Evolutionary conservation across 2,797 vertebrate species (phyloP).

Genomic region (Lutra lutra): DNA sequence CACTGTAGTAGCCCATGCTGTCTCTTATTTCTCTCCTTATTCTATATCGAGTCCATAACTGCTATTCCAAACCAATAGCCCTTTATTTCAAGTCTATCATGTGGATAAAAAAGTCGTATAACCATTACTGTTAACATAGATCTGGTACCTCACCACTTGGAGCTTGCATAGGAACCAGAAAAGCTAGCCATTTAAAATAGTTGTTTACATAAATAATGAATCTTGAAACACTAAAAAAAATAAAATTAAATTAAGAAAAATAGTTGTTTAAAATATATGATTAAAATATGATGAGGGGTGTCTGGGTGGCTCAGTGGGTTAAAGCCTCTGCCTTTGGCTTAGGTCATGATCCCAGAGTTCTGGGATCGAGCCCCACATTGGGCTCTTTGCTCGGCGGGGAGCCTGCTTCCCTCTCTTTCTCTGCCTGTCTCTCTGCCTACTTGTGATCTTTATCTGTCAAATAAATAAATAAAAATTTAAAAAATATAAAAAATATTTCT

Average conservation of each 20-base stretch:
- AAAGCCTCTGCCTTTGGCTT: too few species aligned
- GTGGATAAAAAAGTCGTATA: background rate
- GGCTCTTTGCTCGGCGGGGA: too few species aligned
- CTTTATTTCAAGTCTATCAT: slow-evolving; percentile 4
- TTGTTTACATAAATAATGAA: background rate
- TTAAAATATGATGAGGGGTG: background rate
- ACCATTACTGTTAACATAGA: background rate
- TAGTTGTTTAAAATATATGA: background rate
- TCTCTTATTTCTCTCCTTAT: background rate
- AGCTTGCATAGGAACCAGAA: slow-evolving; percentile 1
- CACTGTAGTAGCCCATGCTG: background rate
- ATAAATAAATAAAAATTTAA: too few species aligned
- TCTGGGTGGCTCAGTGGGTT: too few species aligned
- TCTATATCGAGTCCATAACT: background rate
- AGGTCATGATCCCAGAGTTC: too few species aligned
- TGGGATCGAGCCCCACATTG: too few species aligned
- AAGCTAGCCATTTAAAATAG: background rate
- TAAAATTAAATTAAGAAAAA: background rate
- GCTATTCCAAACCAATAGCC: background rate
- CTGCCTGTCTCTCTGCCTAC: too few species aligned
- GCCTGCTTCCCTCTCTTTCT: too few species aligned
- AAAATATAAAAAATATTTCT: slow-evolving; percentile 1
- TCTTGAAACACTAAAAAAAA: too few species aligned
- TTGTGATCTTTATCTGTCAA: too few species aligned
- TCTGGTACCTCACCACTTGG: background rate